These are phyloP conservation scores for Bubo bubo DNA, from an alignment of 2,113 vertebrate species.

Conservation along the genomic window DNA sequence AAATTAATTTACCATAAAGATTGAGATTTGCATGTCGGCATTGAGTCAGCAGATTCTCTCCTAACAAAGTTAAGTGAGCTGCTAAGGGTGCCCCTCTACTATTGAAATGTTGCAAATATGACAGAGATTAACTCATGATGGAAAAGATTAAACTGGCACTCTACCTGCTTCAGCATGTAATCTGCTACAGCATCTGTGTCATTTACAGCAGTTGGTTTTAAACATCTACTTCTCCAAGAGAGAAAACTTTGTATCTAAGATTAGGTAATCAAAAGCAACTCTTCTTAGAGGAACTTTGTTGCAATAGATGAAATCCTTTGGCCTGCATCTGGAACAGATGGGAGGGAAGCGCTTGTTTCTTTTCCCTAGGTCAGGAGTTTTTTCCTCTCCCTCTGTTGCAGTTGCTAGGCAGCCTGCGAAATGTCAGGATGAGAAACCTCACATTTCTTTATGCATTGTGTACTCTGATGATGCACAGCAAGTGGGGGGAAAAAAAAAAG, in stretches of 20 bases:
- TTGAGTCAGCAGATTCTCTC: slow-evolving; percentile 12
- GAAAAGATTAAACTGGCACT: neutral
- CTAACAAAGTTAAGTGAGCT: neutral
- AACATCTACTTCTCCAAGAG: neutral
- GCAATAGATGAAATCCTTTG: neutral
- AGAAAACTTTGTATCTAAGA: neutral
- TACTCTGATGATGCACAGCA: neutral
- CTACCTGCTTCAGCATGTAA: neutral
- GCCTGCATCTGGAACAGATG: neutral
- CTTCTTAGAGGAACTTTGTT: neutral
- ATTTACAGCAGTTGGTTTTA: neutral
- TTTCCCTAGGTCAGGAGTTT: neutral
- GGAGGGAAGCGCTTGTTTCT: neutral
- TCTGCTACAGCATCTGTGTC: neutral
- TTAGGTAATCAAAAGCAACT: neutral
- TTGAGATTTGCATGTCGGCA: slow-evolving; percentile 10
- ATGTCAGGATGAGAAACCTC: neutral
- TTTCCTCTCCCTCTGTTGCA: neutral
- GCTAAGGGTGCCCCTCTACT: neutral
- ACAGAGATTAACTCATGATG: neutral
- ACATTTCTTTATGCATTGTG: slow-evolving; percentile 11
- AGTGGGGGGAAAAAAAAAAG: neutral
- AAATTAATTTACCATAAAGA: slow-evolving; percentile 49
- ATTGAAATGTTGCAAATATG: neutral
- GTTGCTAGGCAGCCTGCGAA: slow-evolving; percentile 45